Base-by-base conservation (phyloP, 2,797 vertebrate genomes). In the Oreochromis grahami region DNA sequence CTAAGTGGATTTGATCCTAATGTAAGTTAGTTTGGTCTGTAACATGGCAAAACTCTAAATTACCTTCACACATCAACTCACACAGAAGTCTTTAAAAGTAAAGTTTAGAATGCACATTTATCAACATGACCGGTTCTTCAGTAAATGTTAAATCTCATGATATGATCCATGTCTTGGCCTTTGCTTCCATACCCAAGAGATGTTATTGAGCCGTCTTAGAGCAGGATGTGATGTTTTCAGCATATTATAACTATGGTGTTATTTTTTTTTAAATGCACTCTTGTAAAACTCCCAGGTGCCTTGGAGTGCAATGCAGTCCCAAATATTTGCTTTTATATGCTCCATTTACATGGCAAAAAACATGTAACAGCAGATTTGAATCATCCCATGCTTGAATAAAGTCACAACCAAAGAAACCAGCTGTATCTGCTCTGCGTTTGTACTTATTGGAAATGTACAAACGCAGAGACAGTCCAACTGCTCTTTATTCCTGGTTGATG, bases 211-310 rank as follows among this genome's bases (percentile, higher is more conserved):
- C 43, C 1, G 21, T 56, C 21, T 80, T 34, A 4, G 29, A 19
- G 48, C 19, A 13, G 58, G 76, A 77, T 68, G 81, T 76, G 11
- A 3, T 7, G 2, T 82, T 36, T 72, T 29, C 24, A 32, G 5
- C 5, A 5, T 53, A 77, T 26, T 12, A 19, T 34, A 13, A n/a
- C 12, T 52, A 38, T 68, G 24, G 81, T 24, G 38, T 56, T 11
- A 81, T 53, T 24, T 26, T 26, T 56, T 56, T 34, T 63, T n/a
- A 63, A 72, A 19, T 83, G 70, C 77, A 51, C 81, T 91, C 63
- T 13, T 76, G 3, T 58, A 55, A 80, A 77, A 82, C 78, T 79
- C 68, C 76, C 80, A 63, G 80, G 91, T 94, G 91, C 95, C 95
- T 96, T 94, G 43, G 84, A 88, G 74, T 88, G 45, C 79, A 83